Percentiles rank a stretch among this genome's conserved stretches.
Evolutionary conservation across 1,140 invertebrate species (phyloP).

Genomic region (Zaprionus gabonicus): DNA sequence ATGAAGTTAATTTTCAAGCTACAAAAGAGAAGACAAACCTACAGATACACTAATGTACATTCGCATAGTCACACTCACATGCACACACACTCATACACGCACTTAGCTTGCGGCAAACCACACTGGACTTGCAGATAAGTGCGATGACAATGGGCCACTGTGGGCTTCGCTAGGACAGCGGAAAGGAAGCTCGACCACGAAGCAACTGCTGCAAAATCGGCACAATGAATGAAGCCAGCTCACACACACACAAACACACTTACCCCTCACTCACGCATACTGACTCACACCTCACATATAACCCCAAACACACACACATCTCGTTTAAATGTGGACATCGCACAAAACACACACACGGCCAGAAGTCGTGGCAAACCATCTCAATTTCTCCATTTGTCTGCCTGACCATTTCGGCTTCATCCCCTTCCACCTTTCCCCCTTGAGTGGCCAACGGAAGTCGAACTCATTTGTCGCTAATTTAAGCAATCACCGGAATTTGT

Average conservation of each 20-base stretch:
- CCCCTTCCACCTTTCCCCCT: slow-evolving; percentile 21
- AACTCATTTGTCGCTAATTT: slow-evolving; percentile 67
- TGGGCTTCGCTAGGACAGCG: not conserved
- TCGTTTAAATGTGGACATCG: not conserved
- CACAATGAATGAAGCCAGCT: slow-evolving; percentile 13
- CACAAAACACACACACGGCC: slow-evolving; percentile 10
- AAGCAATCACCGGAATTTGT: slow-evolving; percentile 45
- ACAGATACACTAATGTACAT: slow-evolving; percentile 11
- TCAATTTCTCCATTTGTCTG: slow-evolving; percentile 47
- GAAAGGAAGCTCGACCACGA: slow-evolving; percentile 11
- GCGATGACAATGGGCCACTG: slow-evolving; percentile 14
- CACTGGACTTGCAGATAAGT: slow-evolving; percentile 61
- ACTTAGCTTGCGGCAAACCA: slow-evolving; percentile 59
- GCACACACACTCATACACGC: slow-evolving; percentile 1
- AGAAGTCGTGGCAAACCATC: slow-evolving; percentile 33
- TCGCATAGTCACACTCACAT: slow-evolving; percentile 5
- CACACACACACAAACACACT: not conserved
- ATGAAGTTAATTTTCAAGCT: slow-evolving; percentile 69
- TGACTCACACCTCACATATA: not conserved
- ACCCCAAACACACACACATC: not conserved
- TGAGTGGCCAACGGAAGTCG: slow-evolving; percentile 67
- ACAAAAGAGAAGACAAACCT: slow-evolving; percentile 25
- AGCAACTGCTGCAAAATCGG: slow-evolving; percentile 10
- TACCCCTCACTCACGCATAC: not conserved
- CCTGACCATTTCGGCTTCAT: not conserved